Evolutionary conservation across 2,113 vertebrate genomes (phyloP).

Genomic region (Passer montanus): DNA sequence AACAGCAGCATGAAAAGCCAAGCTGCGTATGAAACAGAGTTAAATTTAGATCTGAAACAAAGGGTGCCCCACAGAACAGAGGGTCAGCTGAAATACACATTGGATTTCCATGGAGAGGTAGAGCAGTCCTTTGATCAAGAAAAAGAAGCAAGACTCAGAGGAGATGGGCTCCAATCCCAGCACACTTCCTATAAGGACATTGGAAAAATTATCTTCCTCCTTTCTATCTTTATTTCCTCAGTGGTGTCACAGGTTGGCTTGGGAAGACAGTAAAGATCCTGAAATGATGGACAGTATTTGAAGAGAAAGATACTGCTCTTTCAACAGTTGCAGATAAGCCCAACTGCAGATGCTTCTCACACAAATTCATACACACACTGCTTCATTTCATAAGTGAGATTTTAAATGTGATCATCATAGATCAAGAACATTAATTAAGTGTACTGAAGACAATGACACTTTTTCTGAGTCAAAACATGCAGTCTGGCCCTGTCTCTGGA

Average conservation of each 20-base stretch:
- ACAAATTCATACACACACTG: background rate
- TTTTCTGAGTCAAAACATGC: background rate
- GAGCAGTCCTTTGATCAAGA: background rate
- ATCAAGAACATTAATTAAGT: background rate
- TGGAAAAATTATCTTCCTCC: background rate
- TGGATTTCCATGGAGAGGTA: background rate
- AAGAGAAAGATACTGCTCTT: background rate
- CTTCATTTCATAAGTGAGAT: background rate
- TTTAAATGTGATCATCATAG: background rate
- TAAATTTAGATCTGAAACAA: conserved; percentile 3
- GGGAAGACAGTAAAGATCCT: background rate
- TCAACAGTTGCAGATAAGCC: background rate
- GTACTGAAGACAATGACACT: background rate
- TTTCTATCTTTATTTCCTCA: background rate
- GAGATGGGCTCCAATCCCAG: background rate
- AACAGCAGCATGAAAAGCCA: background rate
- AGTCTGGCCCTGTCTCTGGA: background rate
- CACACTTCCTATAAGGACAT: background rate
- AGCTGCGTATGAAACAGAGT: background rate
- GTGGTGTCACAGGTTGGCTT: background rate
- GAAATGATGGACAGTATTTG: background rate
- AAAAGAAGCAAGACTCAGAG: background rate
- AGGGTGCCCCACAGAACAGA: background rate
- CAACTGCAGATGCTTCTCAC: background rate
- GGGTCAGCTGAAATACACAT: background rate